Conservation (phyloP, 1,140 invertebrate genomes). For the Drosophila sproati region DNA sequence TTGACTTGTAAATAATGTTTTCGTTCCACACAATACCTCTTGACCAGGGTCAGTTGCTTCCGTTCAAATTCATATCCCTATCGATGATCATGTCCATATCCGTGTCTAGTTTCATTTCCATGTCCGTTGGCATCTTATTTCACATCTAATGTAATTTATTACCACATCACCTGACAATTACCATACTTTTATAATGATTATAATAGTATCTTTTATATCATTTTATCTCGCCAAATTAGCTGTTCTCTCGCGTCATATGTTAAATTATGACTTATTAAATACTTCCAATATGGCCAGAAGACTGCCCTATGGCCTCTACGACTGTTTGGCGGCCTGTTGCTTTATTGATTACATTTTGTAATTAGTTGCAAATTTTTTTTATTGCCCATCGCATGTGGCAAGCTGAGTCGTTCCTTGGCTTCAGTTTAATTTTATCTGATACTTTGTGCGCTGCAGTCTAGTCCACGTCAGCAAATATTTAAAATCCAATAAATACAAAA, state of each 20-base stretch:
- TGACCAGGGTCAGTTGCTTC: conserved; percentile 29
- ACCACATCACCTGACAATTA: conserved; percentile 11
- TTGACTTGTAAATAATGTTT: conserved; percentile 80
- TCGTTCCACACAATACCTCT: conserved; percentile 1
- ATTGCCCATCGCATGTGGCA: neutral
- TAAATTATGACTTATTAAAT: conserved; percentile 67
- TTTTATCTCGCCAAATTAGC: neutral
- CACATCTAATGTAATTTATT: conserved; percentile 40
- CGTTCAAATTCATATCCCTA: conserved; percentile 24
- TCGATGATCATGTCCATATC: conserved; percentile 12
- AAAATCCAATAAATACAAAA: neutral
- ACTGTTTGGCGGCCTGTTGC: neutral
- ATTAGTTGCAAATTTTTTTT: conserved; percentile 4
- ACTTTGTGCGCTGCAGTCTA: neutral
- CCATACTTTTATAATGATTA: neutral
- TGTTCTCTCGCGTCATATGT: conserved; percentile 39
- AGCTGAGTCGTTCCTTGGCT: neutral
- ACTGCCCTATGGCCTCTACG: conserved; percentile 4
- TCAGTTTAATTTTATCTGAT: neutral
- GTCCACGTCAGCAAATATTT: neutral
- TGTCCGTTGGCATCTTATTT: conserved; percentile 32
- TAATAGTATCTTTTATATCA: neutral
- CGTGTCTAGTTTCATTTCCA: neutral
- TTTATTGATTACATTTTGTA: neutral
- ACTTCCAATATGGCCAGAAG: conserved; percentile 11